phyloP scores from a whole-genome alignment of 23 tunicate genomes.

The Halocynthia aurantium region DNA sequence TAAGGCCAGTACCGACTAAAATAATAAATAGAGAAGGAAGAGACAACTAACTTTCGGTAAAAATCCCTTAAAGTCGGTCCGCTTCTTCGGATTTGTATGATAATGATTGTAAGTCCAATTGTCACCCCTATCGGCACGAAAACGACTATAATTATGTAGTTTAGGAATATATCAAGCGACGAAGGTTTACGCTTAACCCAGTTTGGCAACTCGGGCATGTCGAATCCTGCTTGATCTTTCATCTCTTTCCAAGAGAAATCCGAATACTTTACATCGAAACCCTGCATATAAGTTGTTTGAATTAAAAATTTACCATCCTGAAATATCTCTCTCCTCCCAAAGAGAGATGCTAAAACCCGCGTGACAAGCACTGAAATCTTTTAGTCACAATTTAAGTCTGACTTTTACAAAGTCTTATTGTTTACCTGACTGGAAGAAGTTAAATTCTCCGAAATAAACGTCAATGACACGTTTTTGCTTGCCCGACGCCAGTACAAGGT shows the following conservation, averaged over 20 bases:
- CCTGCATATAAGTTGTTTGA: neutral
- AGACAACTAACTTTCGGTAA: neutral
- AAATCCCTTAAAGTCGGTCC: conserved; percentile 3
- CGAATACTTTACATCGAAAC: conserved; percentile 6
- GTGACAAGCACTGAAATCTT: neutral
- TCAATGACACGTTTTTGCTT: conserved; percentile 10
- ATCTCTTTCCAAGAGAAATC: conserved; percentile 6
- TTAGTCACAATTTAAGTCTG: neutral
- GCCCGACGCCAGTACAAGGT: neutral
- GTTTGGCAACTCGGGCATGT: too few relatives aligned
- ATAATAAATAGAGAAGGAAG: neutral
- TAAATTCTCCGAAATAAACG: conserved; percentile 1
- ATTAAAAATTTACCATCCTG: neutral
- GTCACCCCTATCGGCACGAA: conserved; percentile 22
- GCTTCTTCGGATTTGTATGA: conserved; percentile 2
- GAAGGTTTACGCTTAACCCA: too few relatives aligned
- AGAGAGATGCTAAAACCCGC: neutral
- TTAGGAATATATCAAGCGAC: neutral
- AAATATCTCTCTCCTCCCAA: neutral
- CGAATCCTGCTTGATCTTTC: neutral
- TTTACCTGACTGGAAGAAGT: conserved; percentile 6
- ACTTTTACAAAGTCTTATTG: neutral
- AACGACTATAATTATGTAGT: conserved; percentile 14
- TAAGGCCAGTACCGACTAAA: neutral
- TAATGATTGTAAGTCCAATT: neutral